A percentile compares a stretch with the other conserved stretches of the same genome.
These are phyloP conservation scores for Antheraea yamamai DNA, from an alignment of 2,888 invertebrate species.

Conservation along the genomic window DNA sequence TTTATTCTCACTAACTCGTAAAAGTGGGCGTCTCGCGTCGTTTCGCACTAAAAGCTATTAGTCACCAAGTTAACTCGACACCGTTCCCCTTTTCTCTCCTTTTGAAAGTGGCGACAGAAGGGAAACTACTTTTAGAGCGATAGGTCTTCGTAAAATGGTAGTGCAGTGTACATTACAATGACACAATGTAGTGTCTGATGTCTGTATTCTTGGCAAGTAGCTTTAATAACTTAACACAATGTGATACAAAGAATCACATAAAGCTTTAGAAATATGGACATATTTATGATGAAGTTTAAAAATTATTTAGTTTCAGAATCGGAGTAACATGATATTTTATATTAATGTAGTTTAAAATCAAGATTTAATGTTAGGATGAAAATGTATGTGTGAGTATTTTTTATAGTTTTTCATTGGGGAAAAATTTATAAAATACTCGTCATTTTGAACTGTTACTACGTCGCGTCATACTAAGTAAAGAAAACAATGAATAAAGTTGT, in stretches of 20 bases:
- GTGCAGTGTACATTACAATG: conserved; percentile 29
- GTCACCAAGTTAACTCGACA: conserved; percentile 26
- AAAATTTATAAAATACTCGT: not conserved
- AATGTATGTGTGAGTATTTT: no score
- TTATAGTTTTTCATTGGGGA: no score
- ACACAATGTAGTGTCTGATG: conserved; percentile 34
- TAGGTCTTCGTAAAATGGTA: conserved; percentile 26
- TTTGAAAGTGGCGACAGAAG: conserved; percentile 3
- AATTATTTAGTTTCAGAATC: not conserved
- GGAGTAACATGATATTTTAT: not conserved
- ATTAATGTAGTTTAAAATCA: not conserved
- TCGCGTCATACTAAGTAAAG: not conserved
- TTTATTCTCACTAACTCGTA: conserved; percentile 36
- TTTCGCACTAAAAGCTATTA: conserved; percentile 25
- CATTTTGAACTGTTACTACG: not conserved
- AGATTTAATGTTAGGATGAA: not conserved
- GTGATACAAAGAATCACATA: conserved; percentile 17
- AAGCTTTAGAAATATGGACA: conserved; percentile 6
- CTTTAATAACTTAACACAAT: conserved; percentile 29
- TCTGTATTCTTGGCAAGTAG: conserved; percentile 29
- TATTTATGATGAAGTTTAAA: not conserved
- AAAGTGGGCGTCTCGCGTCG: conserved; percentile 30
- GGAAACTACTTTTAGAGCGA: conserved; percentile 23
- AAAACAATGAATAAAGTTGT: no score
- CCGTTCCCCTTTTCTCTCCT: conserved; percentile 24